Evolutionary conservation across 2,888 invertebrate species (phyloP).

Genomic region (Embidobia sp.): DNA sequence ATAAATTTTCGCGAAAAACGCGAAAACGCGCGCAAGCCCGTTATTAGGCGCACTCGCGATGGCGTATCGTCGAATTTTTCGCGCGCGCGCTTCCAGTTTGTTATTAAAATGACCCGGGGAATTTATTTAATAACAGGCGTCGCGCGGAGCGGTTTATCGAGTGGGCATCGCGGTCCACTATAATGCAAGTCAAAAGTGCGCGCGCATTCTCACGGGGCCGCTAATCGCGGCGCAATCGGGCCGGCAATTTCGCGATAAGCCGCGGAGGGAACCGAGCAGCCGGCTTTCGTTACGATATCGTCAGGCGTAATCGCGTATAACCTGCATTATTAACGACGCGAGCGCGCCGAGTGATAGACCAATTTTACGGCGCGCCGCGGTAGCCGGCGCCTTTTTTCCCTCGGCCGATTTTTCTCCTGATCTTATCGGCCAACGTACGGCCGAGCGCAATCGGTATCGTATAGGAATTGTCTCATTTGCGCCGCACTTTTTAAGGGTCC

Average conservation of each 20-base stretch:
- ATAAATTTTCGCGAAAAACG: too few relatives aligned
- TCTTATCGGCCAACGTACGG: constrained; percentile 22
- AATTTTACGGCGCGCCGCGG: constrained; percentile 42
- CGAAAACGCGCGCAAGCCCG: not conserved
- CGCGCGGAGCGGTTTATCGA: constrained; percentile 40
- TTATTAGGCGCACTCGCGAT: constrained; percentile 7
- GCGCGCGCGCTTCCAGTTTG: constrained; percentile 14
- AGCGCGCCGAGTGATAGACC: constrained; percentile 38
- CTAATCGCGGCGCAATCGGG: constrained; percentile 33
- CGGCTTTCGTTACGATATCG: constrained; percentile 48
- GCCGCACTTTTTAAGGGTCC: too few relatives aligned
- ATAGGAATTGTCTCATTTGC: constrained; percentile 16
- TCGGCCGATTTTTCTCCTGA: constrained; percentile 17
- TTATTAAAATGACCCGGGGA: constrained; percentile 38
- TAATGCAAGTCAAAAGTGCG: constrained; percentile 35
- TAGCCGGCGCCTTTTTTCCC: constrained; percentile 28
- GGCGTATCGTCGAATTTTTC: constrained; percentile 10
- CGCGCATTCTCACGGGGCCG: constrained; percentile 40
- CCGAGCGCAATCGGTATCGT: too few relatives aligned
- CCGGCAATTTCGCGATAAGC: constrained; percentile 51
- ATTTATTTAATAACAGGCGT: constrained; percentile 46
- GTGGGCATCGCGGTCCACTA: constrained; percentile 23
- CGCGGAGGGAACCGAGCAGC: constrained; percentile 39
- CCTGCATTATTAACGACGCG: constrained; percentile 50
- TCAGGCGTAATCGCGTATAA: constrained; percentile 48